These are phyloP conservation scores for Pleuronectes platessa DNA, from an alignment of 2,113 vertebrate genomes.

Conservation along the genomic window DNA sequence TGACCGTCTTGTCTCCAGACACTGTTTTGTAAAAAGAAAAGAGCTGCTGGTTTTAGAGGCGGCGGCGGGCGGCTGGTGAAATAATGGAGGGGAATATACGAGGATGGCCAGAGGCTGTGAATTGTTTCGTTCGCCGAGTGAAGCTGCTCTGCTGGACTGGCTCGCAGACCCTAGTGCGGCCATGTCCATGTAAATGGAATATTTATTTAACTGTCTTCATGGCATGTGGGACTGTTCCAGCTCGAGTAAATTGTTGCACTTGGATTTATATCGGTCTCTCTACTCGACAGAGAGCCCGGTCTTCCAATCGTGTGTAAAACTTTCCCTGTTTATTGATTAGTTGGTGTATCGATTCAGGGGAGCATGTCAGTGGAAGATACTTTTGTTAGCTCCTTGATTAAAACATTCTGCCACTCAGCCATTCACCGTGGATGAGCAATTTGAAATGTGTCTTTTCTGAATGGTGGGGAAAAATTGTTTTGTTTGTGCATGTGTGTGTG, in stretches of 20 bases:
- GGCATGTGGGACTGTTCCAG: slow-evolving; percentile 52
- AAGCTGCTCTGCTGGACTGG: slow-evolving; percentile 67
- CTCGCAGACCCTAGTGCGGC: slow-evolving; percentile 65
- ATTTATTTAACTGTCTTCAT: slow-evolving; percentile 70
- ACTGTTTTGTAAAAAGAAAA: slow-evolving; percentile 49
- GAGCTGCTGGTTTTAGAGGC: slow-evolving; percentile 45
- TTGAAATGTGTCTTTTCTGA: slow-evolving; percentile 49
- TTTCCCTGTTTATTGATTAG: slow-evolving; percentile 59
- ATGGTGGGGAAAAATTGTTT: slow-evolving; percentile 43
- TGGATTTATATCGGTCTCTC: slow-evolving; percentile 54
- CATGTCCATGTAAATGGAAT: slow-evolving; percentile 72
- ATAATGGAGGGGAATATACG: slow-evolving; percentile 59
- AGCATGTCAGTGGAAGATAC: slow-evolving; percentile 60
- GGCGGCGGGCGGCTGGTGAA: slow-evolving; percentile 35
- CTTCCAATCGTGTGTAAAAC: slow-evolving; percentile 49
- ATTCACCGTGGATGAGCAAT: slow-evolving; percentile 57
- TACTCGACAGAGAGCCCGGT: slow-evolving; percentile 1
- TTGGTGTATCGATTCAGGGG: slow-evolving; percentile 48
- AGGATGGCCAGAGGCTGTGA: slow-evolving; percentile 66
- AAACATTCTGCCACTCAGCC: slow-evolving; percentile 57
- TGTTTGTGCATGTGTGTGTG: slow-evolving; percentile 46
- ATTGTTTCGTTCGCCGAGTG: slow-evolving; percentile 68
- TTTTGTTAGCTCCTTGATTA: slow-evolving; percentile 60
- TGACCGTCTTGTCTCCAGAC: slow-evolving; percentile 56
- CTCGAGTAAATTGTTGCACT: slow-evolving; percentile 42